Percentiles rank a stretch among this genome's conserved stretches.
These are phyloP conservation scores for Drosophila virilis DNA, from an alignment of 1,140 invertebrate genomes.

Conservation along the genomic window DNA sequence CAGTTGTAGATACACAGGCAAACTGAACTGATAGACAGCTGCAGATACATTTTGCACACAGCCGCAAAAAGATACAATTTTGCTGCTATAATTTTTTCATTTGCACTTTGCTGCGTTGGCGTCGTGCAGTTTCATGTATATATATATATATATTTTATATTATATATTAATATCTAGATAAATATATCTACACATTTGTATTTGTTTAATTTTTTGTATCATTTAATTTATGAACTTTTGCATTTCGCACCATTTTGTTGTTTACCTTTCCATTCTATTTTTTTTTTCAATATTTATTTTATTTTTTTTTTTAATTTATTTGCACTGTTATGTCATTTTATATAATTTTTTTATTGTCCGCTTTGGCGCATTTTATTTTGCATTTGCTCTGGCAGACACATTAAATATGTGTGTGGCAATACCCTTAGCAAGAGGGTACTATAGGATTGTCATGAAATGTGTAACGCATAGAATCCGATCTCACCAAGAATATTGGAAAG, in stretches of 20 bases:
- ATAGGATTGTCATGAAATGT: too few relatives aligned
- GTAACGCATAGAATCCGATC: too few relatives aligned
- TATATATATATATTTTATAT: background rate
- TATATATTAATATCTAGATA: conserved; percentile 13
- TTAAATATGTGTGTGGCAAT: too few relatives aligned
- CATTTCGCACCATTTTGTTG: conserved; percentile 29
- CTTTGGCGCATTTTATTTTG: conserved; percentile 35
- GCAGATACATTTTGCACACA: conserved; percentile 51
- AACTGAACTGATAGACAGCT: conserved; percentile 40
- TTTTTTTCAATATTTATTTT: conserved; percentile 10
- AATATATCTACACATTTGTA: background rate
- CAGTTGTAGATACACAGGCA: conserved; percentile 33
- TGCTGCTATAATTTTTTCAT: background rate
- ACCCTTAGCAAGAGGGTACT: too few relatives aligned
- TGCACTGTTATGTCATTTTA: conserved; percentile 77
- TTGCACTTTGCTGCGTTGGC: conserved; percentile 37
- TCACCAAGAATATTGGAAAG: too few relatives aligned
- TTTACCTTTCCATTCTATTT: background rate
- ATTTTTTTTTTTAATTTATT: conserved; percentile 46
- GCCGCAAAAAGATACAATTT: conserved; percentile 29
- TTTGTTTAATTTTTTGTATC: conserved; percentile 13
- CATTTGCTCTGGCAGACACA: conserved; percentile 10
- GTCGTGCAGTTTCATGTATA: conserved; percentile 28
- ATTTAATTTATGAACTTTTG: conserved; percentile 51
- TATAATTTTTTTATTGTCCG: conserved; percentile 31